Percentiles rank a stretch among this genome's conserved stretches.
Conservation (phyloP, 2,113 vertebrate genomes). For the Aix galericulata region DNA sequence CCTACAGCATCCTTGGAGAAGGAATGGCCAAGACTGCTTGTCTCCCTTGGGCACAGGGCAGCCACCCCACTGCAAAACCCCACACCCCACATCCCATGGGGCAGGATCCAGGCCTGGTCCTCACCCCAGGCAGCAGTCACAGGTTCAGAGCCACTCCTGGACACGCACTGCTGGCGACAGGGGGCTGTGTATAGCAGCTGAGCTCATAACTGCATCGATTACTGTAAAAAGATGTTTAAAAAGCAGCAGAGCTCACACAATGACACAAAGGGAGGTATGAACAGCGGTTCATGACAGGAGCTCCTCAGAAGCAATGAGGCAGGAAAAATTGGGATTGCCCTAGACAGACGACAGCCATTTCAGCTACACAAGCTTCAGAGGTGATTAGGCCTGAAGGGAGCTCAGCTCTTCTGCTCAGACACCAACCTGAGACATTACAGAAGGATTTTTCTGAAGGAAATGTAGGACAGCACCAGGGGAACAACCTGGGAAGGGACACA, state of each 20-base stretch:
- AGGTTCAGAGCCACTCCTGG: background rate
- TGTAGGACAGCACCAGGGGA: background rate
- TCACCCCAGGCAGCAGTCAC: background rate
- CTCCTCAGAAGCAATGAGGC: background rate
- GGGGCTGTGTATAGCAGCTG: background rate
- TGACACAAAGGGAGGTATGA: background rate
- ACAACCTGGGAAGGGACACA: background rate
- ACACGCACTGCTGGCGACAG: background rate
- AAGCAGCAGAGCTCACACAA: background rate
- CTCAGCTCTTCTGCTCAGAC: background rate
- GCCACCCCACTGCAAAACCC: background rate
- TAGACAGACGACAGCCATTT: background rate
- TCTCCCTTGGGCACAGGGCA: background rate
- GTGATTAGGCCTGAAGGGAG: background rate
- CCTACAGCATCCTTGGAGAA: background rate
- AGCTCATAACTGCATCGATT: background rate
- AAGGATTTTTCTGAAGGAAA: background rate
- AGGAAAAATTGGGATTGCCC: background rate
- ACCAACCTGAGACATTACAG: background rate
- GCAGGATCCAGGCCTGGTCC: background rate
- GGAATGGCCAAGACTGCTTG: background rate
- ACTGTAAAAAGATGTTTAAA: background rate
- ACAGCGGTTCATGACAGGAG: background rate
- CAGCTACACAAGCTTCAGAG: background rate
- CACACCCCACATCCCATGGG: fast-evolving